Conservation (phyloP, 1,140 invertebrate species). For the Euura lappo region DNA sequence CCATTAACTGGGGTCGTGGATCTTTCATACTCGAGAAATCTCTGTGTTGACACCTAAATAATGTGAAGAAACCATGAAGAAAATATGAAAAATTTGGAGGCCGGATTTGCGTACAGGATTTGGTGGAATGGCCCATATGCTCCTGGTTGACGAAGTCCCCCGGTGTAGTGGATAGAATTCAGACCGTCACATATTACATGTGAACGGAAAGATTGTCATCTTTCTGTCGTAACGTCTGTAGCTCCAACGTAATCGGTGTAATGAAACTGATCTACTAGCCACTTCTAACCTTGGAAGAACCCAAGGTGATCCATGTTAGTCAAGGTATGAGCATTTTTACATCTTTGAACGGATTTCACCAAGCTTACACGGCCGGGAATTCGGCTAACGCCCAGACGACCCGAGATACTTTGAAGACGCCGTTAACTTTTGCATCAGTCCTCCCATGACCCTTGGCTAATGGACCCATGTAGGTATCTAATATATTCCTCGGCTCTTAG, state of each 20-base stretch:
- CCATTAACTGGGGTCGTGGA: too few relatives aligned
- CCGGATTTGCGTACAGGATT: too few relatives aligned
- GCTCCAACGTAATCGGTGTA: not conserved
- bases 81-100: too few relatives aligned
- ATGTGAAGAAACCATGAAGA: too few relatives aligned
- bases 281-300: not conserved
- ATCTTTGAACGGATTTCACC: not conserved
- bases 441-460: slow-evolving; percentile 1
- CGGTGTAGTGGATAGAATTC: not conserved
- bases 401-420: not conserved
- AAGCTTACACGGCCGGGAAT: not conserved
- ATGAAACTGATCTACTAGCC: not conserved
- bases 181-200: not conserved
- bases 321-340: too few relatives aligned
- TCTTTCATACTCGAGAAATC: too few relatives aligned
- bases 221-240: not conserved
- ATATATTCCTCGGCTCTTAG: too few relatives aligned
- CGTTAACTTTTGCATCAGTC: not conserved
- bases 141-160: too few relatives aligned
- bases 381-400: not conserved
- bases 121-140: too few relatives aligned
- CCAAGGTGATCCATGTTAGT: too few relatives aligned
- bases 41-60: too few relatives aligned
- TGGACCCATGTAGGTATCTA: not conserved
- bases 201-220: not conserved